These are phyloP conservation scores for Clavelina lepadiformis DNA, from an alignment of 23 tunicate species.

Conservation along the genomic window DNA sequence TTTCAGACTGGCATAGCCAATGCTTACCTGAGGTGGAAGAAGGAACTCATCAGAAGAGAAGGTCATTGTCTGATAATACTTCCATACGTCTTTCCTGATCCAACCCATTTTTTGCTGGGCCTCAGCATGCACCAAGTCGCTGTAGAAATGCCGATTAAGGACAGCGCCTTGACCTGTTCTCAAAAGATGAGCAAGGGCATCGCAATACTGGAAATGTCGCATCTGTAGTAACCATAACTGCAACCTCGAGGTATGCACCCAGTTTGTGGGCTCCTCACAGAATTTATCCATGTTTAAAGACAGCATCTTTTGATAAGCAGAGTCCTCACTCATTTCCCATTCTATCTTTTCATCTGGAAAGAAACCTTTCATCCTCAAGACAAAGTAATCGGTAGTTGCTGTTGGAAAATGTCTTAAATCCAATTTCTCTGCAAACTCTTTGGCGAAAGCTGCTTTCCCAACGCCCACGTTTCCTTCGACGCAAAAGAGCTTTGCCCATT, in stretches of 20 bases:
- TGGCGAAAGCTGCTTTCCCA: conserved; percentile 53
- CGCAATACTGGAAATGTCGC: conserved; percentile 37
- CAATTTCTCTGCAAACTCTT: conserved; percentile 60
- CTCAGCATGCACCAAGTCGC: conserved; percentile 44
- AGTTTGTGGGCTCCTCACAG: conserved; percentile 44
- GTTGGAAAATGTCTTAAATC: conserved; percentile 40
- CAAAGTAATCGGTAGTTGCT: conserved; percentile 23
- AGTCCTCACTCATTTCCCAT: conserved; percentile 22
- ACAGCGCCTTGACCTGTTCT: conserved; percentile 50
- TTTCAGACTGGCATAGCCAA: too few species aligned
- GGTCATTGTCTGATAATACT: not conserved
- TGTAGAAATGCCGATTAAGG: conserved; percentile 28
- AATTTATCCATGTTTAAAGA: conserved; percentile 24
- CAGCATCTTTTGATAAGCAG: not conserved
- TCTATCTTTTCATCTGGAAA: conserved; percentile 31
- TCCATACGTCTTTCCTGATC: conserved; percentile 21
- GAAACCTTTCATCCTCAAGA: not conserved
- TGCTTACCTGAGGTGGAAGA: conserved; percentile 42
- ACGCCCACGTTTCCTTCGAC: conserved; percentile 68
- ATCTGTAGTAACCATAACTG: conserved; percentile 13
- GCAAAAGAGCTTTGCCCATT: conserved; percentile 58
- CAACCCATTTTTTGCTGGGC: conserved; percentile 48
- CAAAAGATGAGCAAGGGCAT: conserved; percentile 56
- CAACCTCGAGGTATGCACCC: conserved; percentile 42
- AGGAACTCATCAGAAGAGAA: conserved; percentile 1